Base-by-base conservation (phyloP, 2,113 vertebrate species). In the Dicrurus megarhynchus region DNA sequence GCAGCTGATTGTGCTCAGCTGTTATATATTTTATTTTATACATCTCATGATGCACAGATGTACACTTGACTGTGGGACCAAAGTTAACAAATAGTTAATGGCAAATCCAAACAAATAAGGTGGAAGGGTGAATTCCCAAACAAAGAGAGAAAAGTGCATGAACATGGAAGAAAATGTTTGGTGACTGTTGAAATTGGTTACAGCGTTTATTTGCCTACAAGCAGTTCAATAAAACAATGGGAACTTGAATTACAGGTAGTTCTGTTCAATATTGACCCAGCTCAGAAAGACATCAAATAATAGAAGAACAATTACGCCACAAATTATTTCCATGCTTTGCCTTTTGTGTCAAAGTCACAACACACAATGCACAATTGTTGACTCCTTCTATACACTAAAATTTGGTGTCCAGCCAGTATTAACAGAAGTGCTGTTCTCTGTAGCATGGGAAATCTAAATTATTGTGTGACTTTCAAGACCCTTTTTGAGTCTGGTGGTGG, bases 221-320 rank as follows among this genome's bases (percentile, higher is more conserved):
- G 46, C 74, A 69, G 67, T 94, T 92, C 78, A 89, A 89, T 90
- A 61, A 94, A 97, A 90, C 86, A 95, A 60, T 52, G 61, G n/a
- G 77, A 97, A 97, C 96, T 84, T 85, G 92, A 95, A 97, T 94
- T 96, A 93, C 92, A 94, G 88, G 92, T 96, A 94, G 91, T 90
- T 89, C 84, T 97, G 92, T 96, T 90, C 94, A 96, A 95, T 97
- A 90, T 96, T 97, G 96, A 94, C 95, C 90, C 65, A 95, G 76
- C 78, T 93, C 61, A 86, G 78, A 87, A 89, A 86, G 94, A 80
- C 70, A 90, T 93, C 89, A 90, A 84, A 93, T 96, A 96, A 92
- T 42, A 67, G 76, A 71, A 74, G 95, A 84, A 83, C 37, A 88
- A 55, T 84, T 84, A 64, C 75, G 55, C 90, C 87, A 94, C 87